Percentiles rank a stretch among this genome's conserved stretches.
Conservation (phyloP, 2,113 vertebrate genomes). For the Tragelaphus imberbis region DNA sequence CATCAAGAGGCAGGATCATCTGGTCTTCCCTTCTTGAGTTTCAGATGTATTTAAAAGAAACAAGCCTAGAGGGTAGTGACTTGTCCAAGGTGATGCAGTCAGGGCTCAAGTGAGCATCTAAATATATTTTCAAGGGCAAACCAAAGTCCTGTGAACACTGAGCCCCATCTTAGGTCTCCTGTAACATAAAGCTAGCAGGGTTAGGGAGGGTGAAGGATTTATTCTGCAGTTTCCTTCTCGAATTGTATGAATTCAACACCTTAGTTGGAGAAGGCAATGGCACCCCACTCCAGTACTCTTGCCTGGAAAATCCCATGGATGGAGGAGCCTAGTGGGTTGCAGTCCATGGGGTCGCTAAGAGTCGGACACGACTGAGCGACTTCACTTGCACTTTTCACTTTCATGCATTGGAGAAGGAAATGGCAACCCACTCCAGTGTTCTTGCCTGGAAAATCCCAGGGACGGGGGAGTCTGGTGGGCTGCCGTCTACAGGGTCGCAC, state of each 20-base stretch:
- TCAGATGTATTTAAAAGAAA: not conserved
- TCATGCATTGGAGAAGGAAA: no score
- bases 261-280: no score
- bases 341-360: no score
- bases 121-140: constrained; percentile 27
- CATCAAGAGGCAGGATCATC: not conserved
- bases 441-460: no score
- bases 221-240: not conserved
- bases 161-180: not conserved
- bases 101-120: not conserved
- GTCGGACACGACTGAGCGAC: no score
- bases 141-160: not conserved
- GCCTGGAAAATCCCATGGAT: no score
- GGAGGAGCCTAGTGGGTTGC: no score
- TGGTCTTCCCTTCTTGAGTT: constrained; percentile 1
- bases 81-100: not conserved
- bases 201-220: not conserved
- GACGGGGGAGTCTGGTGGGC: no score
- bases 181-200: not conserved
- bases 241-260: not conserved
- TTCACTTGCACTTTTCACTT: no score
- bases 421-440: no score
- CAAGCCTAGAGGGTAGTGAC: not conserved
- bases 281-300: no score
- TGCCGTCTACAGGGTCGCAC: no score